Conservation (phyloP, 2,113 vertebrate species). For the Pogona vitticeps region DNA sequence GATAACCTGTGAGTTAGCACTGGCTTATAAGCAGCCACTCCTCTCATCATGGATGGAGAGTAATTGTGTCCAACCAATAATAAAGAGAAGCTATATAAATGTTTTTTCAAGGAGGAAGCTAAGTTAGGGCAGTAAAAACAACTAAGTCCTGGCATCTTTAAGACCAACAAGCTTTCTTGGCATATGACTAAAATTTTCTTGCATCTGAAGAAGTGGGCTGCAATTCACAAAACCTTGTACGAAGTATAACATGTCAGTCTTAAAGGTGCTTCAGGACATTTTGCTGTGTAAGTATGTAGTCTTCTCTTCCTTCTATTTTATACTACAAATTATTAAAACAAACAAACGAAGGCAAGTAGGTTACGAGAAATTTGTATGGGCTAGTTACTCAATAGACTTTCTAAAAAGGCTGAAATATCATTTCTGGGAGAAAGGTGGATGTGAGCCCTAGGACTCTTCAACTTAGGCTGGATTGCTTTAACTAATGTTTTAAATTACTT, state of each 20-base stretch:
- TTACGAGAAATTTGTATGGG: background rate
- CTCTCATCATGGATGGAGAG: background rate
- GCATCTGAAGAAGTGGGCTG: too few relatives aligned
- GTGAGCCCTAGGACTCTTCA: background rate
- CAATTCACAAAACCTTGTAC: too few relatives aligned
- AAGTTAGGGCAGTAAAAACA: too few relatives aligned
- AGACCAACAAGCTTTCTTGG: too few relatives aligned
- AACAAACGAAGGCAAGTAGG: background rate
- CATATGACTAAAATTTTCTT: too few relatives aligned
- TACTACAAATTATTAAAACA: background rate
- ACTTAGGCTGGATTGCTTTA: too few relatives aligned
- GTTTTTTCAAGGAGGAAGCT: too few relatives aligned
- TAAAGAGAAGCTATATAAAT: background rate
- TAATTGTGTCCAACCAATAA: background rate
- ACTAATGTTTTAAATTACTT: background rate
- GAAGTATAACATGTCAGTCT: too few relatives aligned
- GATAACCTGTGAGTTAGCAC: background rate
- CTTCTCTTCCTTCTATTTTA: background rate
- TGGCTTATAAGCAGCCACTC: background rate
- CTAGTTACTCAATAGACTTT: background rate
- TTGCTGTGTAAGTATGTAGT: background rate
- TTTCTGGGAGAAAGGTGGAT: background rate
- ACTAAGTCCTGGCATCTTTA: too few relatives aligned
- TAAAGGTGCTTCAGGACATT: too few relatives aligned
- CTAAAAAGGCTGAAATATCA: background rate